Evolutionary conservation across 2,113 vertebrate genomes (phyloP).

Genomic region (Apeltes quadracus): DNA sequence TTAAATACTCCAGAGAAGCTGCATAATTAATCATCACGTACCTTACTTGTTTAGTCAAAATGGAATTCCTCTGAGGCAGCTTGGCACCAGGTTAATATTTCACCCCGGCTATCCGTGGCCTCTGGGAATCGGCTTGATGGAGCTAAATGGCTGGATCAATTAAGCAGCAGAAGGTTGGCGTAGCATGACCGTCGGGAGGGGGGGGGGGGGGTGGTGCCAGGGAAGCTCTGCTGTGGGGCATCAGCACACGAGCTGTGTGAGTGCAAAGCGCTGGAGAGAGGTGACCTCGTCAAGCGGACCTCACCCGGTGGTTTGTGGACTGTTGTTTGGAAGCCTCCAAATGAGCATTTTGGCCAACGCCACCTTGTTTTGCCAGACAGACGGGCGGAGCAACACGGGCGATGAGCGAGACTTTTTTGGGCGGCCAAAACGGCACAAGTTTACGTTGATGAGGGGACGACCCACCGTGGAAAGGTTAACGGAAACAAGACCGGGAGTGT

Average conservation of each 20-base stretch:
- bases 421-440: neutral
- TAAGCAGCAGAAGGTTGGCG: conserved; percentile 29
- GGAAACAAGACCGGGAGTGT: neutral
- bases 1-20: conserved; percentile 10
- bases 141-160: conserved; percentile 56
- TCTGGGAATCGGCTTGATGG: conserved; percentile 45
- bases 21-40: conserved; percentile 32
- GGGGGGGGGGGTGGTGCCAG: conserved; percentile 41
- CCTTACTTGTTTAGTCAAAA: conserved; percentile 44
- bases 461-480: neutral
- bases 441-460: neutral
- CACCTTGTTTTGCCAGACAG: neutral
- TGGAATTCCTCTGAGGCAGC: conserved; percentile 29
- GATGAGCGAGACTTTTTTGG: neutral
- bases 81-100: conserved; percentile 63
- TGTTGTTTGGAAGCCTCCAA: neutral
- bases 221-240: conserved; percentile 17
- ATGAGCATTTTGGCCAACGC: neutral
- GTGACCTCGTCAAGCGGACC: neutral
- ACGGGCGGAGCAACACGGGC: neutral
- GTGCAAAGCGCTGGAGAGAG: neutral
- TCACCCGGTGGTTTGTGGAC: neutral
- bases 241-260: conserved; percentile 21
- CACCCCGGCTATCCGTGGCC: conserved; percentile 30
- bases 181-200: conserved; percentile 5